A percentile compares a stretch with the other conserved stretches of the same genome.
Evolutionary conservation across 2,888 invertebrate species (phyloP).

Genomic region (Tanypteryx hageni): DNA sequence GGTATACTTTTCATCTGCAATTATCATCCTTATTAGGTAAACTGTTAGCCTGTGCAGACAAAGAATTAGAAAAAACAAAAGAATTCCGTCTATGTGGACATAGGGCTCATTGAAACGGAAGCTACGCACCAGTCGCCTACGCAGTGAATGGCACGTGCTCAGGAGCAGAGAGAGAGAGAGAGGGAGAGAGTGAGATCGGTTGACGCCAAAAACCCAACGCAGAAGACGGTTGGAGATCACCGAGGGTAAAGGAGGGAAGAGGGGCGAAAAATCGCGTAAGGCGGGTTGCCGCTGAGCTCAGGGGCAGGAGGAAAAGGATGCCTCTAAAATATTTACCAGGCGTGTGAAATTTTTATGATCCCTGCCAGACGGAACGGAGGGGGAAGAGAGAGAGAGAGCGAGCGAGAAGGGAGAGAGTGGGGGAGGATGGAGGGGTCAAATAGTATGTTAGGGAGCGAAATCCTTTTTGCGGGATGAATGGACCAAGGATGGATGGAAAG

Average conservation of each 20-base stretch:
- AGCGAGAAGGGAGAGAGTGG: slow-evolving; percentile 26
- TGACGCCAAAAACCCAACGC: slow-evolving; percentile 47
- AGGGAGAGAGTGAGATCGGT: not conserved
- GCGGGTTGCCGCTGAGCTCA: not conserved
- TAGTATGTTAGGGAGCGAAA: not conserved
- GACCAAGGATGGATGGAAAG: not conserved
- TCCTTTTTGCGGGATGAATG: slow-evolving; percentile 25
- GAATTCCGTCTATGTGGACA: too few species aligned
- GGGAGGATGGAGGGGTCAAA: slow-evolving; percentile 57
- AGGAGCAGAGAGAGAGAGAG: not conserved
- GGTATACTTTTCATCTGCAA: too few species aligned
- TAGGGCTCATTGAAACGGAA: too few species aligned
- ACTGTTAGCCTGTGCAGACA: too few species aligned
- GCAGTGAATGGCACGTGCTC: not conserved
- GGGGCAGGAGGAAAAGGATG: slow-evolving; percentile 30
- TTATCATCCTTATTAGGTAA: too few species aligned
- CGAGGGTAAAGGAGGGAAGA: not conserved
- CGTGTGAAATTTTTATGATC: slow-evolving; percentile 68
- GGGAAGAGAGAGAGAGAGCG: slow-evolving; percentile 38
- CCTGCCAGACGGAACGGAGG: slow-evolving; percentile 58
- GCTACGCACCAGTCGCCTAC: not conserved
- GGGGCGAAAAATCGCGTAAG: not conserved
- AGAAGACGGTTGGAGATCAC: not conserved
- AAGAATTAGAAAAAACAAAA: too few species aligned
- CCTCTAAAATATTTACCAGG: slow-evolving; percentile 67